Base-by-base conservation (phyloP, 2,888 invertebrate genomes). In the Drosophila picticornis region DNA sequence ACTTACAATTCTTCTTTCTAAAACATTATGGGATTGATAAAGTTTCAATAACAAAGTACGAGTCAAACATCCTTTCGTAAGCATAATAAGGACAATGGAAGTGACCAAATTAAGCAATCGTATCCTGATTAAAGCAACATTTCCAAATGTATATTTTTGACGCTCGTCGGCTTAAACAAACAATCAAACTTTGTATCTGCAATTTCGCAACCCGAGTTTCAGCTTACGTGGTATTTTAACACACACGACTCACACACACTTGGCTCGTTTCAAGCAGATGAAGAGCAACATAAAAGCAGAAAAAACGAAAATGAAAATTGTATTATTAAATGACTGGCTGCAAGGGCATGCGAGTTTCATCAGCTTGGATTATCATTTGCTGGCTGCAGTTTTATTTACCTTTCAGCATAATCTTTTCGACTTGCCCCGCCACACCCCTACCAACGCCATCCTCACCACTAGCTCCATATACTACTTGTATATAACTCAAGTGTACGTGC, bases 381-480 rank as follows among this genome's bases (percentile, higher is more conserved):
- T 60, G 34, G 65, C 58, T 56, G 48, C 60, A 64, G 51, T 73
- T 77, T 66, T 68, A 83, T 90, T 81, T 80, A 89, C 80, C 80
- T 87, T 77, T 79, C 89, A 76, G 60, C 72, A 77, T 75, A 84
- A 90, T 86, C 80, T 82, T 67, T 70, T 63, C 73, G 63, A 51
- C 51, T 55, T 59, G 59, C 31, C 6, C 10, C 11, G 11, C 13
- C 27, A 4, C 32, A 27, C 22, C 50, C 34, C 22, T 19, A 19
- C 50, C 27, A 55, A 6, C 19, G 27, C 13, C 19, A 9, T 32
- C 34, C 32, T 1, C 19, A 16, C 36, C 31, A 36, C 27, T 13
- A 25, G 29, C 55, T 40, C 40, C 63, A 53, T 60, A 57, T 40
- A 53, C 53, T 27, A 27, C 27, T 27, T 38, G 57, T 48, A 38